Conservation (phyloP, 2,888 invertebrate genomes). For the Parnassius glacialis region DNA sequence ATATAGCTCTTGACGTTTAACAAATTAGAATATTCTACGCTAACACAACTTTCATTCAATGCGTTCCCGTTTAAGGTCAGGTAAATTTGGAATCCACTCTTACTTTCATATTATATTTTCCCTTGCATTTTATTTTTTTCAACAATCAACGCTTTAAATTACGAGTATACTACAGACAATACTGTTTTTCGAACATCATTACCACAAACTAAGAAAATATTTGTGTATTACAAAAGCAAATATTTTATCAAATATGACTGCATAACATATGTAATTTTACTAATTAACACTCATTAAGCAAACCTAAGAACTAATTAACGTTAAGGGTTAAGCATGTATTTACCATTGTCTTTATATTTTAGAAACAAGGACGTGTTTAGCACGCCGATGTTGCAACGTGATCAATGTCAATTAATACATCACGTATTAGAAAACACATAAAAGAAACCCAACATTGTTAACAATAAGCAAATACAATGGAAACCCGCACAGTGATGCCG, state of each 20-base stretch:
- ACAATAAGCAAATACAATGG: constrained; percentile 39
- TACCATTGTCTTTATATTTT: constrained; percentile 15
- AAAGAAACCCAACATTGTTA: constrained; percentile 40
- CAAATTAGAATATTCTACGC: no score
- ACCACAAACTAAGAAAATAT: not conserved
- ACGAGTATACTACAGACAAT: not conserved
- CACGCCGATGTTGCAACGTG: constrained; percentile 44
- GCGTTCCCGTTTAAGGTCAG: not conserved
- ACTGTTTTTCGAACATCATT: not conserved
- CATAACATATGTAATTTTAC: not conserved
- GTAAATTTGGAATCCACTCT: constrained; percentile 14
- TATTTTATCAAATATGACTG: constrained; percentile 7
- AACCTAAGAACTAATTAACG: constrained; percentile 43
- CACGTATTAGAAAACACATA: constrained; percentile 49
- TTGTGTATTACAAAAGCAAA: constrained; percentile 2
- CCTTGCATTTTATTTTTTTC: no score
- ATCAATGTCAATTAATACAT: constrained; percentile 50
- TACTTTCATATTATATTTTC: constrained; percentile 6
- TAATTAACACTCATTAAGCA: constrained; percentile 36
- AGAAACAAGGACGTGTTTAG: constrained; percentile 17
- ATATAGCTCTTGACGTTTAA: no score
- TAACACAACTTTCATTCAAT: no score
- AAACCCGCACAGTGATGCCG: constrained; percentile 35
- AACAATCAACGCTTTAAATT: not conserved
- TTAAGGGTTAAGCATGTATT: constrained; percentile 23